phyloP scores from a whole-genome alignment of 2,888 invertebrate species.

The Tridacna crocea region DNA sequence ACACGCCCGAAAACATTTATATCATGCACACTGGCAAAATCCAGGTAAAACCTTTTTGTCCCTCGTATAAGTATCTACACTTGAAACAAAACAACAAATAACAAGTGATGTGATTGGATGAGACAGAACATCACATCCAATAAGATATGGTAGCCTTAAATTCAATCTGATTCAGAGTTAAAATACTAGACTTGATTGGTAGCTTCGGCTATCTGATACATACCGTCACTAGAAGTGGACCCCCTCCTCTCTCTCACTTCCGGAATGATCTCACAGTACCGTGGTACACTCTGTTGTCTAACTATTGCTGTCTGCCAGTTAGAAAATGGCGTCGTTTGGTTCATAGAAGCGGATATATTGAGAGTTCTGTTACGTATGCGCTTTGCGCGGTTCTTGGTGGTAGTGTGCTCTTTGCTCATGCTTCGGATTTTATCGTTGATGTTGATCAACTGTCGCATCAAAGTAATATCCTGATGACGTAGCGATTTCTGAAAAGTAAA shows the following conservation, averaged over 20 bases:
- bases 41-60: too few relatives aligned
- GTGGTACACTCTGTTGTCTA: conserved; percentile 59
- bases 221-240: conserved; percentile 54
- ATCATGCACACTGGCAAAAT: too few relatives aligned
- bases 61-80: too few relatives aligned
- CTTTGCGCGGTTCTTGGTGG: conserved; percentile 40
- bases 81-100: too few relatives aligned
- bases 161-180: too few relatives aligned
- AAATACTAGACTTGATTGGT: too few relatives aligned
- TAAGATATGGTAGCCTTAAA: too few relatives aligned
- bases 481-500: conserved; percentile 55
- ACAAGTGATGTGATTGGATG: too few relatives aligned
- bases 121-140: too few relatives aligned
- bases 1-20: too few relatives aligned
- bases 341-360: conserved; percentile 30
- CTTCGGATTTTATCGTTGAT: conserved; percentile 62
- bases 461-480: conserved; percentile 61
- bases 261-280: conserved; percentile 60
- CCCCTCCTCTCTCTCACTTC: conserved; percentile 44
- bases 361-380: conserved; percentile 42
- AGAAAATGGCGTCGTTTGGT: conserved; percentile 50
- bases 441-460: conserved; percentile 60
- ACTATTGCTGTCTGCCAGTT: conserved; percentile 50
- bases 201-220: too few relatives aligned
- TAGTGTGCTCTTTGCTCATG: conserved; percentile 49